Evolutionary conservation across 2,888 invertebrate genomes (phyloP).

Genomic region (Trachelus tabidus): DNA sequence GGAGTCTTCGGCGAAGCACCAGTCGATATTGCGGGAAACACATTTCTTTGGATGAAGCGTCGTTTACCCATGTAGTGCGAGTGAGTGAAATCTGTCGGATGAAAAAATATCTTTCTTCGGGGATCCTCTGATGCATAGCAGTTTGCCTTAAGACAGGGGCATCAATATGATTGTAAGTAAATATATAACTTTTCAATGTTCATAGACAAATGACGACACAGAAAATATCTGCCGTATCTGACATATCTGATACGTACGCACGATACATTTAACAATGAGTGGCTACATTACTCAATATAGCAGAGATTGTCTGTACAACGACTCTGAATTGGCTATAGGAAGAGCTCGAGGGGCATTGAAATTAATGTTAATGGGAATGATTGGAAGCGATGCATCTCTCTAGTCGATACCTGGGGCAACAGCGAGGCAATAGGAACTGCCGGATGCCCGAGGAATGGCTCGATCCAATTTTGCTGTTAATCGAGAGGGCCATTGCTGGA

Average conservation of each 20-base stretch:
- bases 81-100: not conserved
- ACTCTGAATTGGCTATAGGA: not conserved
- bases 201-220: not conserved
- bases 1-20: not conserved
- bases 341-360: not conserved
- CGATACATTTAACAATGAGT: not conserved
- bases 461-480: conserved; percentile 55
- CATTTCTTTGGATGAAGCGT: not conserved
- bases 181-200: not conserved
- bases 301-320: not conserved
- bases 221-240: no score
- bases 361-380: conserved; percentile 44
- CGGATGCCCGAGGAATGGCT: not conserved
- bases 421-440: not conserved
- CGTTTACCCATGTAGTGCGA: not conserved
- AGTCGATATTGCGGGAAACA: not conserved
- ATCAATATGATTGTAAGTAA: not conserved
- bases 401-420: conserved; percentile 32
- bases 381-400: conserved; percentile 52
- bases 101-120: not conserved
- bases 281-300: not conserved
- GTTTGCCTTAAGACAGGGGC: not conserved
- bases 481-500: conserved; percentile 38
- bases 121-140: not conserved
- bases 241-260: no score